Evolutionary conservation across 2,888 invertebrate species (phyloP).

Genomic region (Tillus elongatus): DNA sequence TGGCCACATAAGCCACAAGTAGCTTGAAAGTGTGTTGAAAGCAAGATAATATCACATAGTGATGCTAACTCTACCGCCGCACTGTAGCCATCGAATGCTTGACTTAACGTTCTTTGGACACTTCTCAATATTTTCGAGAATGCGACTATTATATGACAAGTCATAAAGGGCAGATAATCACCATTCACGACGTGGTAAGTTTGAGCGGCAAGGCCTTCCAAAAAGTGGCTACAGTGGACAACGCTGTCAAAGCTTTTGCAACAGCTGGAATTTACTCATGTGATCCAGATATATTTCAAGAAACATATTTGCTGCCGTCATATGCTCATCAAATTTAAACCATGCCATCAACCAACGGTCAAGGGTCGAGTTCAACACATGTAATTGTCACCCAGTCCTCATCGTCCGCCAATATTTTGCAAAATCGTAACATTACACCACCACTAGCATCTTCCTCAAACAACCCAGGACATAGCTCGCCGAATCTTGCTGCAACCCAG

Average conservation of each 20-base stretch:
- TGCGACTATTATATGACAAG: slow-evolving; percentile 5
- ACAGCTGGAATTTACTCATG: not conserved
- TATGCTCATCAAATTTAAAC: too few species aligned
- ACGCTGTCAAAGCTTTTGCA: slow-evolving; percentile 6
- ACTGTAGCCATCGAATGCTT: slow-evolving; percentile 19
- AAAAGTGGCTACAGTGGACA: slow-evolving; percentile 12
- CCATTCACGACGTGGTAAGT: slow-evolving; percentile 5
- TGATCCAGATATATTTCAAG: not conserved
- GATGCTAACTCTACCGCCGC: slow-evolving; percentile 22
- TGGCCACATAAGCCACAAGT: slow-evolving; percentile 8
- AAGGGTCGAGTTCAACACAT: too few species aligned
- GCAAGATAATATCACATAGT: slow-evolving; percentile 16
- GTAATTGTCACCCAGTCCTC: too few species aligned
- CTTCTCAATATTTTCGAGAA: slow-evolving; percentile 2
- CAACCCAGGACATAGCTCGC: slow-evolving; percentile 2
- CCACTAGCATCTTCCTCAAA: not conserved
- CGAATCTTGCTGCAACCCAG: not conserved
- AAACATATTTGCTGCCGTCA: not conserved
- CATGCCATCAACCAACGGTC: too few species aligned
- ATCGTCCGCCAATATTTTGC: not conserved
- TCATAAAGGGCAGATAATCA: not conserved
- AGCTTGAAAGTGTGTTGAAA: slow-evolving; percentile 8
- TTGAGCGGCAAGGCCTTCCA: slow-evolving; percentile 10
- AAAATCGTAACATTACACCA: not conserved
- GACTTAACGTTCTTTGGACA: not conserved